Base-by-base conservation (phyloP, 2,888 invertebrate species). In the Ariolimax columbianus region DNA sequence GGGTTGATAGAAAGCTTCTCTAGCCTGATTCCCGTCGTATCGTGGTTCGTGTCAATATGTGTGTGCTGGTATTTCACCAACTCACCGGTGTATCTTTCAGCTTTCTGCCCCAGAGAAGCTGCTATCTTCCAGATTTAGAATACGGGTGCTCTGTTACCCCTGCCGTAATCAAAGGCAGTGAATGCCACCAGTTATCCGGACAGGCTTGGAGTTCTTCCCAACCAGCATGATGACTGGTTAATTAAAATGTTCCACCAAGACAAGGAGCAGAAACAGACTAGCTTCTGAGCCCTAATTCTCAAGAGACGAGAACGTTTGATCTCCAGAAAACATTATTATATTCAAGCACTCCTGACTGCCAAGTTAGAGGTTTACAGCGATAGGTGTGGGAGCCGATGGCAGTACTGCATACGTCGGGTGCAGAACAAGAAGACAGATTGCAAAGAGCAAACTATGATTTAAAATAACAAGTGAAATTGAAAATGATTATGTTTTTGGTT, bases 211-310 rank as follows among this genome's bases (percentile, higher is more conserved):
- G 63, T 14, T 26, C 59, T 33, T 26, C 63, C 59, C 79, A 79
- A 14, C 30, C n/a, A 66, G 79, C 75, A 14, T 68, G 79, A 68
- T 38, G 30, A 6, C 43, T 19, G n/a, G 79, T 79, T 79, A 79
- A 79, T 79, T 79, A 79, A 79, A 79, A 79, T 79, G 68, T 79
- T 68, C 43, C 17, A 2, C 30, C 6, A 38, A 63, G 47, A 79
- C 79, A 79, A 66, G 30, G 43, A 68, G 33, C 68, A 47, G 79
- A 78, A 30, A 11, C 63, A 0, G 38, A 40, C 17, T 19, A 3
- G 23, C 79, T 66, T 63, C 66, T 40, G 43, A 68, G 63, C 66
- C 43, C 47, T 79, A 66, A 66, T 66, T 79, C 47, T 66, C 43
- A 30, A n/a, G 63, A 30, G n/a, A 2, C 9, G 36, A 40, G 4